phyloP scores from a whole-genome alignment of 2,888 invertebrate species.

The Dicyrtoma fusca region DNA sequence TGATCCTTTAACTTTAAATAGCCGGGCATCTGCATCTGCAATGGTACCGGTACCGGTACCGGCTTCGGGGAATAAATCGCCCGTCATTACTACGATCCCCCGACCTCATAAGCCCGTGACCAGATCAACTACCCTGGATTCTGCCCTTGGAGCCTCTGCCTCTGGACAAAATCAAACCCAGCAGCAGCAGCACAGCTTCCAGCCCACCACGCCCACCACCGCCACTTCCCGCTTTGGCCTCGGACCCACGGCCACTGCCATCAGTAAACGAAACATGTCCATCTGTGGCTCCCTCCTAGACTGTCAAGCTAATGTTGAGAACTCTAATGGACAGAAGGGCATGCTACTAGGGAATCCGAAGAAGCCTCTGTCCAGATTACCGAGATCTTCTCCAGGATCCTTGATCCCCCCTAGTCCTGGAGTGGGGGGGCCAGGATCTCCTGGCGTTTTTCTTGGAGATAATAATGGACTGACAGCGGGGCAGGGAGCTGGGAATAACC shows the following conservation, averaged over 20 bases:
- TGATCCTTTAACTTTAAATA: not conserved
- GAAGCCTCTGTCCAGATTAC: conserved; percentile 47
- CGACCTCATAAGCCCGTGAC: conserved; percentile 26
- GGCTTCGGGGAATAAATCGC: too few species aligned
- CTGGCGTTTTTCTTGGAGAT: not conserved
- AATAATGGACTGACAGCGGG: not conserved
- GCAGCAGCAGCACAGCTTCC: too few species aligned
- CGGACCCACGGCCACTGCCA: conserved; percentile 30
- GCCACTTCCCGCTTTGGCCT: not conserved
- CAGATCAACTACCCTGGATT: conserved; percentile 5
- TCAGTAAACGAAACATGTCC: conserved; percentile 33
- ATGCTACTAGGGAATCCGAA: conserved; percentile 38
- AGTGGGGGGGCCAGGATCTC: not conserved
- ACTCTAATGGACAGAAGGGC: not conserved
- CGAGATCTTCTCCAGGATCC: conserved; percentile 44
- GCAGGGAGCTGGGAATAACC: conserved; percentile 32
- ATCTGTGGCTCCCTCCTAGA: conserved; percentile 7
- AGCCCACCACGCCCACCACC: too few species aligned
- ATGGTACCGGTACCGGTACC: too few species aligned
- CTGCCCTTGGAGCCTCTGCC: conserved; percentile 6
- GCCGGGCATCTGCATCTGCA: not conserved
- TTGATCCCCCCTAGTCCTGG: conserved; percentile 40
- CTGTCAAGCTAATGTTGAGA: not conserved
- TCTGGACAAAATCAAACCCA: too few species aligned
- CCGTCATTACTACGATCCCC: conserved; percentile 17